phyloP scores from a whole-genome alignment of 2,888 invertebrate genomes.

The Tenthredo livida region DNA sequence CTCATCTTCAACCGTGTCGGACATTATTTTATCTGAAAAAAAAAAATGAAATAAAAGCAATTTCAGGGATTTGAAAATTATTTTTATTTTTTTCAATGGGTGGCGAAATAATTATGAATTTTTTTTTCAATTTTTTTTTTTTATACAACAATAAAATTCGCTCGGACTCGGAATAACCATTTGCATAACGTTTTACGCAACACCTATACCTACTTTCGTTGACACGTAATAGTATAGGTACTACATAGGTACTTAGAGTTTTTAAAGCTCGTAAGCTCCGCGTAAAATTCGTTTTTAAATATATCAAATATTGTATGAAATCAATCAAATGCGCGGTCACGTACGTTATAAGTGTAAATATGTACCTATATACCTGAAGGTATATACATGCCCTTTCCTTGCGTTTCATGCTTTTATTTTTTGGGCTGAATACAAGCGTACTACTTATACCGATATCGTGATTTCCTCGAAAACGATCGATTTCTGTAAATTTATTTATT shows the following conservation, averaged over 20 bases:
- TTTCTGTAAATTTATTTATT: not conserved
- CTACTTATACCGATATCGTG: not conserved
- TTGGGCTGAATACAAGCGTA: not conserved
- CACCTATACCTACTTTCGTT: not conserved
- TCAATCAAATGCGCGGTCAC: conserved; percentile 29
- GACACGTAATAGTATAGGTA: not conserved
- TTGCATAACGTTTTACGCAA: not conserved
- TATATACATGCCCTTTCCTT: not conserved
- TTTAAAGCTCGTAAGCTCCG: conserved; percentile 10
- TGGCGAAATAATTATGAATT: not conserved
- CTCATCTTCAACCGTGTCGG: conserved; percentile 74
- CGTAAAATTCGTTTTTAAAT: not conserved
- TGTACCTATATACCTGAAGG: too few relatives aligned
- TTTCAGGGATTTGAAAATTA: not conserved
- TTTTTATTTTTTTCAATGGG: not conserved
- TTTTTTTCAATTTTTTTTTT: too few relatives aligned
- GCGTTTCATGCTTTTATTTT: not conserved
- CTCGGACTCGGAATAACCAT: not conserved
- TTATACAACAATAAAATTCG: not conserved
- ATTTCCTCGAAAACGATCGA: not conserved
- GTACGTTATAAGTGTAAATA: not conserved
- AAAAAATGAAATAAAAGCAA: not conserved
- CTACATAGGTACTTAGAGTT: not conserved
- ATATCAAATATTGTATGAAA: not conserved
- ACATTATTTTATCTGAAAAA: conserved; percentile 65